Percentiles rank a stretch among this genome's conserved stretches.
Conservation (phyloP, 2,888 invertebrate species). For the Spisula subtruncata region DNA sequence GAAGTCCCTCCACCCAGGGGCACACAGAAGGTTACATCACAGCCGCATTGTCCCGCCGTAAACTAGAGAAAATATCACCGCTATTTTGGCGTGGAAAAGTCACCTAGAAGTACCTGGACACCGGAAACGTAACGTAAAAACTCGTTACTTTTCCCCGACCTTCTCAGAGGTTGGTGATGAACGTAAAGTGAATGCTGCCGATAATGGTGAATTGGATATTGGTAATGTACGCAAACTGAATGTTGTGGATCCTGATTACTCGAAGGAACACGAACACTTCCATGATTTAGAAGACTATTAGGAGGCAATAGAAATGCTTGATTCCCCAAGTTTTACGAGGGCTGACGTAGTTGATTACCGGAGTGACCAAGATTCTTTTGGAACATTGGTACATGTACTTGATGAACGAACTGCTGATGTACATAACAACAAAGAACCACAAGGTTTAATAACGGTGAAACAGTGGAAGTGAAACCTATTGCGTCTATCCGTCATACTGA, state of each 20-base stretch:
- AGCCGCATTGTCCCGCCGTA: too few relatives aligned
- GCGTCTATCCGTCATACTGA: background rate
- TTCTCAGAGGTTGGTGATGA: too few relatives aligned
- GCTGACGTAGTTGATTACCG: background rate
- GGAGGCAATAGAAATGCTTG: background rate
- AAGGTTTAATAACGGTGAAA: background rate
- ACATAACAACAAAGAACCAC: background rate
- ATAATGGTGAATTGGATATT: background rate
- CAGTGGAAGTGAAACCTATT: background rate
- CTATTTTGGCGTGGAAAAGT: too few relatives aligned
- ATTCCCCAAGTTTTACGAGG: background rate
- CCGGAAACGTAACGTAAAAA: too few relatives aligned
- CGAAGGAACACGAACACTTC: background rate
- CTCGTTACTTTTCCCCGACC: too few relatives aligned
- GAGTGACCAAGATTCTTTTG: too few relatives aligned
- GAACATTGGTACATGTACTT: too few relatives aligned
- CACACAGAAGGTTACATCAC: too few relatives aligned
- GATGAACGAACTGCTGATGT: background rate
- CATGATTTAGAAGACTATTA: background rate
- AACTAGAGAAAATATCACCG: too few relatives aligned
- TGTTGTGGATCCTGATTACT: background rate
- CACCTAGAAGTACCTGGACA: too few relatives aligned
- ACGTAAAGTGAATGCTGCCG: background rate
- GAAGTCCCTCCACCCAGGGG: too few relatives aligned
- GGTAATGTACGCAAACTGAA: background rate